Evolutionary conservation across 2,797 vertebrate genomes (phyloP).

Genomic region (Mormyrus hasselquistii): DNA sequence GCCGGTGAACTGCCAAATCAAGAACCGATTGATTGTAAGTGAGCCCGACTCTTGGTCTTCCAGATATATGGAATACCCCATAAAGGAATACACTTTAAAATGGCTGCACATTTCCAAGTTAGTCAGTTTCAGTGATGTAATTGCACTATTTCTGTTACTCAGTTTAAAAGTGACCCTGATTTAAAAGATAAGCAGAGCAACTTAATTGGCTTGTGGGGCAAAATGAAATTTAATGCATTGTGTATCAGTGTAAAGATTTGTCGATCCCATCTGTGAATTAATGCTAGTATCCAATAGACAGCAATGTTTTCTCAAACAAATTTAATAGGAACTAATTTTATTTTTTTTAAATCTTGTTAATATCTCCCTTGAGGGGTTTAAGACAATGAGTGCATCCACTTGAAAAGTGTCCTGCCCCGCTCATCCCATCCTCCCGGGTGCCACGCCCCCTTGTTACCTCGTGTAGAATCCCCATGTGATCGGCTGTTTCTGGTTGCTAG

Average conservation of each 20-base stretch:
- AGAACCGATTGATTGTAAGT: neutral
- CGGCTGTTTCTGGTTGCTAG: neutral
- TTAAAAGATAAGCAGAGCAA: neutral
- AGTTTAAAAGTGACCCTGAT: neutral
- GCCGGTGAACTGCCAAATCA: neutral
- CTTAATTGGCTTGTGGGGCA: neutral
- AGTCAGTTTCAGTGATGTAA: neutral
- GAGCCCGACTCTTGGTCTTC: neutral
- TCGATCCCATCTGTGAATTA: neutral
- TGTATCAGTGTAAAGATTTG: neutral
- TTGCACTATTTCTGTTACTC: neutral
- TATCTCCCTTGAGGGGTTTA: neutral
- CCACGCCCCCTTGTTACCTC: neutral
- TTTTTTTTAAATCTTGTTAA: slow-evolving; percentile 1
- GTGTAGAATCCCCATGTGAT: neutral
- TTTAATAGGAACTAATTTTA: neutral
- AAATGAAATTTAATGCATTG: neutral
- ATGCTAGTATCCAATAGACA: neutral
- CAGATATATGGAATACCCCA: neutral
- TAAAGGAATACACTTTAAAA: neutral
- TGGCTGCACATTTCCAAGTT: neutral
- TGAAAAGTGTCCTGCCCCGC: neutral
- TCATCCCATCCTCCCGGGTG: neutral
- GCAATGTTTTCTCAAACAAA: neutral
- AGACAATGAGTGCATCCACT: neutral